Evolutionary conservation across 2,888 invertebrate genomes (phyloP), one percentile per base, ranked within the genome.

Genomic region (Coleophora flavipennella): DNA sequence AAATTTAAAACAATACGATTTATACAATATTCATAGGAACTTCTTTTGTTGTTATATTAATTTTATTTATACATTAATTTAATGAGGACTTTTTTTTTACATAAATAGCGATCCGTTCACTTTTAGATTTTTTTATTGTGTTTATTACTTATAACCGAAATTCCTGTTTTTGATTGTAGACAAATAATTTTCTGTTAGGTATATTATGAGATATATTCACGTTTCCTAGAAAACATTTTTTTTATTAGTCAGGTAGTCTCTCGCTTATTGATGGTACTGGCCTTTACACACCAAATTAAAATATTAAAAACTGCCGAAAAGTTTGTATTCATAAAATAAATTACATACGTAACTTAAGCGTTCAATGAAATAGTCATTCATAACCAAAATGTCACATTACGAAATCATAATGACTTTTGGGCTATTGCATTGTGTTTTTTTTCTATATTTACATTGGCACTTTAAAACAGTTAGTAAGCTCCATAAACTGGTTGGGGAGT

Each of bases 21-120:
- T 81, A 83, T 81, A 83, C 80, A 83, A 80, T 80, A 80, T 80
- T 80, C 77, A 83, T 84, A 84, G 84, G 84, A 83, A 84, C 84
- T 84, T 83, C 79, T 79, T 81, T 83, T 83, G 81, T 83, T 83
- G 81, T 83, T 80, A 81, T 73, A 79, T 81, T 74, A 62, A 79
- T 77, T 83, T 83, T 78, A 80, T 78, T 80, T 71, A 81, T 81
- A 81, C 79, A 83, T 80, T 80, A 78, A 67, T 78, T 77, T 75
- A 79, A n/a, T 74, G 79, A 81, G 80, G 79, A 81, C 68, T 68
- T 78, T 68, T 78, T 74, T 76, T 20, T 80, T 83, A 83, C 80
- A 84, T 80, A 81, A 81, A 84, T 81, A 84, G 84, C 81, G 80
- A 84, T 83, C 79, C 69, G 60, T 81, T 73, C 79, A 81, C 79